Evolutionary conservation across 2,797 vertebrate genomes (phyloP), one percentile per base, ranked within the genome.

Genomic region (Dicrostonyx torquatus): DNA sequence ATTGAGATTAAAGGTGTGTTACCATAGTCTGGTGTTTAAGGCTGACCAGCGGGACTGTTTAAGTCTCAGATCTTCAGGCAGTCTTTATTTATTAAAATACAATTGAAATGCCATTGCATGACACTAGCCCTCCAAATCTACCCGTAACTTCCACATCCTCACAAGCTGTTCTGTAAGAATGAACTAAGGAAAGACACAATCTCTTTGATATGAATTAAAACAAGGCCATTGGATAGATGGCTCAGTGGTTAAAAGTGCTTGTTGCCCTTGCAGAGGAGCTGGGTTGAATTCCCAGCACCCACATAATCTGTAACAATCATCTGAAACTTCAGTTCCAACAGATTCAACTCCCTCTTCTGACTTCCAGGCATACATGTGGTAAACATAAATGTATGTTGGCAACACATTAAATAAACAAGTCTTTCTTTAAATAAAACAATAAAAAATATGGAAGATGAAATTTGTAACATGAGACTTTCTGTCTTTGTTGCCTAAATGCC

Each of bases 101-200:
- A 55, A 18, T 55, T 55, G 55, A 55, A 55, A 55, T 55, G 55
- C 53, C 17, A 18, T 18, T 18, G 18, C 55, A 55, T 20, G 55
- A 40, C 58, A 62, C 22, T 17, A 84, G 84, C 92, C 60, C 43
- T 79, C 88, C 62, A 43, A 90, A 1, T 86, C 83, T 89, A 93
- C 66, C 50, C 70, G 77, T 7, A 88, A 64, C 13, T 90, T 95
- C 31, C n/a, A 88, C 8, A 91, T 78, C 58, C 64, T 55, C 31
- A 43, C 14, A 45, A 77, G 6, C 43, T 96, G 37, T 95, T 93
- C 73, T 87, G 31, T 92, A 77, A 95, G 62, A 94, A 40, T 70
- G 31, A 68, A 48, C 43, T n/a, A 64, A 50, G 34, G 37, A 82
- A 8, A 95, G 31, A 7, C 14, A 0, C 77, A 48, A 50, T 85